Conservation (phyloP, 64 coral and sea anemone species). For the Astreopora myriophthalma region DNA sequence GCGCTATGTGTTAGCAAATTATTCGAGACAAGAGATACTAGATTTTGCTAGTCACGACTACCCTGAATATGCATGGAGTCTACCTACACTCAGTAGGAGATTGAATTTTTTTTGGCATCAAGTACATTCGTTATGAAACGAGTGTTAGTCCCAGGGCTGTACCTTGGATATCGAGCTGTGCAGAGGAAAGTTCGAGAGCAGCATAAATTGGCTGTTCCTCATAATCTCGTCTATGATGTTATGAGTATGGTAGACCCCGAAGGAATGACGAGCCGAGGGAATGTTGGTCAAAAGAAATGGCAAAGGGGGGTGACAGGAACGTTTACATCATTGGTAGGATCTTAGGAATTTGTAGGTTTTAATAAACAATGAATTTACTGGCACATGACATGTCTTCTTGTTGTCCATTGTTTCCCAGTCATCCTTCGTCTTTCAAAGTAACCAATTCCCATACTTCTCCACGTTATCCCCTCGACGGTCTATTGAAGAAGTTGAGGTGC, state of each 20-base stretch:
- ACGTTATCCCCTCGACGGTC: neutral
- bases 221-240: slow-evolving; percentile 59
- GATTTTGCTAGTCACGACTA: neutral
- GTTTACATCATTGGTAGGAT: slow-evolving; percentile 31
- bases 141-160: slow-evolving; percentile 13
- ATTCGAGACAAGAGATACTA: neutral
- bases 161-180: slow-evolving; percentile 47
- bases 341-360: neutral
- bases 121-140: slow-evolving; percentile 30
- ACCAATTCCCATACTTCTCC: neutral
- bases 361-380: neutral
- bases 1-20: slow-evolving; percentile 2
- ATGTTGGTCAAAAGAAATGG: slow-evolving; percentile 29
- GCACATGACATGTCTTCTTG: neutral
- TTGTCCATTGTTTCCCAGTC: neutral
- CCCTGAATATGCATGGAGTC: slow-evolving; percentile 53
- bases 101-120: slow-evolving; percentile 51
- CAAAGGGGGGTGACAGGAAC: slow-evolving; percentile 22
- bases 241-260: slow-evolving; percentile 64
- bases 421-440: neutral
- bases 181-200: slow-evolving; percentile 37
- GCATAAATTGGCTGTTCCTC: slow-evolving; percentile 27
- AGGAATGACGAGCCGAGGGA: slow-evolving; percentile 23
- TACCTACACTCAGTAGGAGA: slow-evolving; percentile 31
- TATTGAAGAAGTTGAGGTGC: neutral